Evolutionary conservation across 2,113 vertebrate genomes (phyloP).

Genomic region (Saimiri boliviensis): DNA sequence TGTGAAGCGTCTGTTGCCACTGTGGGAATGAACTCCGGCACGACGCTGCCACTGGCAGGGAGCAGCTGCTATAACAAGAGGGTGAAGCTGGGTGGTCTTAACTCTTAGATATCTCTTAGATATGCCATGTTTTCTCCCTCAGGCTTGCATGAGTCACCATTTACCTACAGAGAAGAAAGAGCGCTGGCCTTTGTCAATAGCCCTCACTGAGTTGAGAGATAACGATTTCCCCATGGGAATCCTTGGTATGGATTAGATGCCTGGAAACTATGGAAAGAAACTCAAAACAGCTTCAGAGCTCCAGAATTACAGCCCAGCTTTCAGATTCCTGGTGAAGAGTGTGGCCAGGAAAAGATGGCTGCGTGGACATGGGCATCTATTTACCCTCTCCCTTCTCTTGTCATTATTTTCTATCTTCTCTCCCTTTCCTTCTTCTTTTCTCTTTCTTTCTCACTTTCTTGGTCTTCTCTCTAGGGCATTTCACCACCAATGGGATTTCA

Average conservation of each 20-base stretch:
- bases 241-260: background rate
- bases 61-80: background rate
- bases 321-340: background rate
- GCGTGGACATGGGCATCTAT: background rate
- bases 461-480: background rate
- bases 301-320: conserved; percentile 16
- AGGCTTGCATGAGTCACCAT: background rate
- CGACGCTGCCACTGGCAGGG: background rate
- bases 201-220: background rate
- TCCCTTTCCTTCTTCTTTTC: background rate
- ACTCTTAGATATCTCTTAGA: background rate
- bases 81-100: background rate
- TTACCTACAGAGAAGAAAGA: conserved; percentile 56
- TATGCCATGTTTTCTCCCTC: background rate
- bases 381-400: background rate
- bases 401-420: background rate
- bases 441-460: background rate
- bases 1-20: conserved; percentile 20
- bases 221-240: background rate
- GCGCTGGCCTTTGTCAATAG: background rate
- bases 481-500: background rate
- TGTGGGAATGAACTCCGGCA: background rate
- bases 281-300: conserved; percentile 40
- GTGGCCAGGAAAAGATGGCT: background rate
- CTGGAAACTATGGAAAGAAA: conserved; percentile 26